Conservation (phyloP, 2,113 vertebrate genomes). For the Pangasianodon gigas region DNA sequence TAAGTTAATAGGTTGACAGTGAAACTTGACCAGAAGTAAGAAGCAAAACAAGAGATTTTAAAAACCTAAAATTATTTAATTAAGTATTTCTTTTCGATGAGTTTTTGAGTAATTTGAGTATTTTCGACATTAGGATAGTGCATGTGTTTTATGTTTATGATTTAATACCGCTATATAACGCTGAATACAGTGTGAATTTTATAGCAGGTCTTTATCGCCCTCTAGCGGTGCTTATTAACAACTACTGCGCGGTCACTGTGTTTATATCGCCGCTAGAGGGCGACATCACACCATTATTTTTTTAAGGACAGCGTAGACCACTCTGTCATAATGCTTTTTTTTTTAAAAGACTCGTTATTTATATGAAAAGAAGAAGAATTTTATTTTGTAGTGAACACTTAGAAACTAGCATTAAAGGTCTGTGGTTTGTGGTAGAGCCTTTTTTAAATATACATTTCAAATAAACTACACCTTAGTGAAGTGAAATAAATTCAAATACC, state of each 20-base stretch:
- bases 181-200: constrained; percentile 16
- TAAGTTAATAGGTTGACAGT: neutral
- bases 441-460: no score
- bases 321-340: no score
- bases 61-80: no score
- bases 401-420: no score
- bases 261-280: neutral
- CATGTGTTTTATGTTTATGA: neutral
- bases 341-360: no score
- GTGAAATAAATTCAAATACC: no score
- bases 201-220: constrained; percentile 39
- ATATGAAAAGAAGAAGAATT: no score
- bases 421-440: no score
- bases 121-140: neutral
- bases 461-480: no score
- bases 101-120: neutral
- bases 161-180: neutral
- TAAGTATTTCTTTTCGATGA: neutral
- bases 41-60: neutral
- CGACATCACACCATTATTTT: neutral
- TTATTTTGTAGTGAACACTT: no score
- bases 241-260: neutral
- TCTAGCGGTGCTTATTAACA: neutral
- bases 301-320: neutral
- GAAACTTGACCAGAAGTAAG: no score